Evolutionary conservation across 2,797 vertebrate species (phyloP).

Genomic region (Apodemus agrarius): DNA sequence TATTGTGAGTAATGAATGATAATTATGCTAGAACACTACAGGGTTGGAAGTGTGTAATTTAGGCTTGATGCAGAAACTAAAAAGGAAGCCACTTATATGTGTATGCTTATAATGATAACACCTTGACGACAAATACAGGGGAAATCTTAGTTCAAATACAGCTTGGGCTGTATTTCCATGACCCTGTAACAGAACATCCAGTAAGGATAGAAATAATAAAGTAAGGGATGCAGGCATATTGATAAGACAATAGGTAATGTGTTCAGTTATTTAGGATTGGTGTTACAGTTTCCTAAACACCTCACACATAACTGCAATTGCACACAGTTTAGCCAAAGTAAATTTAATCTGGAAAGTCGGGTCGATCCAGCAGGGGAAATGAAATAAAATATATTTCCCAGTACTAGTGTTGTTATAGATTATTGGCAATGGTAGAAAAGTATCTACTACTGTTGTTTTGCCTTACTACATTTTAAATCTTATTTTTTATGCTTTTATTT

Average conservation of each 20-base stretch:
- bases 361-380: no score
- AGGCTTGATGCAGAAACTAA: neutral
- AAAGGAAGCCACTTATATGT: neutral
- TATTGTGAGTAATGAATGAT: neutral
- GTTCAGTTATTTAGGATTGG: neutral
- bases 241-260: neutral
- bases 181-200: neutral
- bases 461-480: neutral
- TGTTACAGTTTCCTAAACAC: neutral
- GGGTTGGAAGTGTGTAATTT: neutral
- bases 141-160: neutral
- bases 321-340: neutral
- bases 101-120: no score
- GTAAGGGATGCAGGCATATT: neutral
- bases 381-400: neutral
- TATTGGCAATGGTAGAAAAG: neutral
- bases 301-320: neutral
- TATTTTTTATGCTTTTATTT: neutral
- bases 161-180: no score
- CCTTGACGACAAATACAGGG: neutral
- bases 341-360: neutral
- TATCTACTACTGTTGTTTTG: neutral
- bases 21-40: neutral
- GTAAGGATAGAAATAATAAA: neutral
- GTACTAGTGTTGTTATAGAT: no score